Percentiles rank a stretch among this genome's conserved stretches.
Conservation (phyloP, 2,797 vertebrate genomes). For the Danio tinwini region DNA sequence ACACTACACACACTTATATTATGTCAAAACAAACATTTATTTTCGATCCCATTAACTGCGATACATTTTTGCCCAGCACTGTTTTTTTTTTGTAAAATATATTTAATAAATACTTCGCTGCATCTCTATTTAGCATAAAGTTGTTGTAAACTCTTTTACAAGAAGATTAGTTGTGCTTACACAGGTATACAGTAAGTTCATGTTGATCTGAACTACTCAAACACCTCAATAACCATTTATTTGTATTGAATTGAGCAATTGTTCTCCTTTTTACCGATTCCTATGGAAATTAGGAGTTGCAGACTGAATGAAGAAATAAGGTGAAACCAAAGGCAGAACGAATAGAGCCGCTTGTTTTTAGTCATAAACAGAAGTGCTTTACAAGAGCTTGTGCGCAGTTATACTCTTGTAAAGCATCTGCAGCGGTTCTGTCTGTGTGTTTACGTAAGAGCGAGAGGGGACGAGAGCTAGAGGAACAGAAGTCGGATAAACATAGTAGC, state of each 20-base stretch:
- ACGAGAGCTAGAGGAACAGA: conserved; percentile 19
- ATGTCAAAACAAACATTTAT: no score
- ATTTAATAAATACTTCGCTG: neutral
- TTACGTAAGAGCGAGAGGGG: conserved; percentile 27
- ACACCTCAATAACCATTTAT: neutral
- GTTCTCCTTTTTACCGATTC: neutral
- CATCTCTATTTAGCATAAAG: neutral
- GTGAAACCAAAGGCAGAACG: neutral
- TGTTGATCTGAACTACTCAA: neutral
- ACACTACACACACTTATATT: no score
- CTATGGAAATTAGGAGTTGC: conserved; percentile 2
- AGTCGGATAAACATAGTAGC: conserved; percentile 6
- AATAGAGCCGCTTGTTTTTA: conserved; percentile 28
- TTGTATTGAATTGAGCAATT: neutral
- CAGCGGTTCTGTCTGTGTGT: conserved; percentile 3
- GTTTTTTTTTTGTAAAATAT: no score
- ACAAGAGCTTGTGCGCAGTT: neutral
- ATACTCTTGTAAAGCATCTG: conserved; percentile 14
- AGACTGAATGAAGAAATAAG: neutral
- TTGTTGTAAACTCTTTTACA: neutral
- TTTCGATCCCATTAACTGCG: no score
- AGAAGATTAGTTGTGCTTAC: neutral
- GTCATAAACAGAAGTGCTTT: conserved; percentile 29
- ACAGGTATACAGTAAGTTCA: neutral
- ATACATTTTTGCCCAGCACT: no score